These are phyloP conservation scores for Melanerpes aurifrons DNA, from an alignment of 2,113 vertebrate genomes.

Conservation along the genomic window DNA sequence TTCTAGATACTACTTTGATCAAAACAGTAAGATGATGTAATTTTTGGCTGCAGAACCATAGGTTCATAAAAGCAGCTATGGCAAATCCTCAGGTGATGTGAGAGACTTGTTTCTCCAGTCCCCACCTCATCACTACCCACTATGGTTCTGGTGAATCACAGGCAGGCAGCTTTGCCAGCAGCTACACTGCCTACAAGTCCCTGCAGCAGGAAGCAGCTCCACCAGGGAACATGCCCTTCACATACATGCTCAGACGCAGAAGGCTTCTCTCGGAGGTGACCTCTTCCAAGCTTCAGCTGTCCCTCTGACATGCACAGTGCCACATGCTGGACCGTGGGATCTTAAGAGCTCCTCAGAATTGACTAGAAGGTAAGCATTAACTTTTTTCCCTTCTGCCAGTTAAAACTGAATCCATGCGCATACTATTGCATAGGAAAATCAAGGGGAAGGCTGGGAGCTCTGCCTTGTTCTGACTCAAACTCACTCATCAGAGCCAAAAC, in stretches of 20 bases:
- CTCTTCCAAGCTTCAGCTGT: not conserved
- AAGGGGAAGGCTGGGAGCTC: not conserved
- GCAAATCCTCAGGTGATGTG: not conserved
- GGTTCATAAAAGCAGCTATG: not conserved
- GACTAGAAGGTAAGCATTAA: not conserved
- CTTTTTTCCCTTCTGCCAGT: not conserved
- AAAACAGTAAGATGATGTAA: not conserved
- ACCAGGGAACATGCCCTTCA: not conserved
- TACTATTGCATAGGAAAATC: not conserved
- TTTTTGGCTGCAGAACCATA: not conserved
- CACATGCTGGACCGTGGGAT: not conserved
- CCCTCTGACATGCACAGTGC: accelerated
- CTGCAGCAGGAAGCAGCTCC: not conserved
- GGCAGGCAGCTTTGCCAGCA: not conserved
- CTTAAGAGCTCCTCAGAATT: not conserved
- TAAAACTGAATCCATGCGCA: not conserved
- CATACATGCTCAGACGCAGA: accelerated
- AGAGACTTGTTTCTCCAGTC: not conserved
- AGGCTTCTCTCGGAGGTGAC: not conserved
- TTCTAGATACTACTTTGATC: not conserved
- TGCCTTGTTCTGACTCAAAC: not conserved
- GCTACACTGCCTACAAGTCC: accelerated
- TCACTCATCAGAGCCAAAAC: not conserved
- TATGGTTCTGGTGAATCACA: not conserved
- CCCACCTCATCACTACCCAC: not conserved